Percentiles rank a stretch among this genome's conserved stretches.
Conservation (phyloP, 2,888 invertebrate species). For the Drosophila kokeensis region DNA sequence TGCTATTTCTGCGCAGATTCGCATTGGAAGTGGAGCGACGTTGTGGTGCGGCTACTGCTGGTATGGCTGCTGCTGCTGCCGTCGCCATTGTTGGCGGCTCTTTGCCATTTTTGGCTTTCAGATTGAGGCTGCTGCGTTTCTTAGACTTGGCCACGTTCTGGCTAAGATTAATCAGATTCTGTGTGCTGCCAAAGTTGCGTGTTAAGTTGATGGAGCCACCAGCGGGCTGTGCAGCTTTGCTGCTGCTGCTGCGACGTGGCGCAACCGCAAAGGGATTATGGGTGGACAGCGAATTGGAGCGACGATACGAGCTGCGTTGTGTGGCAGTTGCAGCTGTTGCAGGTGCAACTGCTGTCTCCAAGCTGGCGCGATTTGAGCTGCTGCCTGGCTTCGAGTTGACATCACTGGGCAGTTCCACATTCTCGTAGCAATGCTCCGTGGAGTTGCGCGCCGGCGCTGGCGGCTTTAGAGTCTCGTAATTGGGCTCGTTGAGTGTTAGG, state of each 20-base stretch:
- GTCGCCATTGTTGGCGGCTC: slow-evolving; percentile 64
- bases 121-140: slow-evolving; percentile 84
- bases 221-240: slow-evolving; percentile 67
- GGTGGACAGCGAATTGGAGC: slow-evolving; percentile 82
- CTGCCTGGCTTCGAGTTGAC: slow-evolving; percentile 49
- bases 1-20: slow-evolving; percentile 82
- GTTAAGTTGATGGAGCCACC: slow-evolving; percentile 79
- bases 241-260: slow-evolving; percentile 67
- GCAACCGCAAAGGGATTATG: slow-evolving; percentile 78
- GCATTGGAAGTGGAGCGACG: slow-evolving; percentile 83
- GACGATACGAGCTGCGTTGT: slow-evolving; percentile 73
- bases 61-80: neutral
- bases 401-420: slow-evolving; percentile 59
- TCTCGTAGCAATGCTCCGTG: slow-evolving; percentile 71
- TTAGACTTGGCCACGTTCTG: slow-evolving; percentile 84
- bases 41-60: slow-evolving; percentile 53
- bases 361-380: slow-evolving; percentile 76
- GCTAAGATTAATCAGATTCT: slow-evolving; percentile 84
- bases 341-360: slow-evolving; percentile 43
- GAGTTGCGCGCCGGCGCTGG: slow-evolving; percentile 63
- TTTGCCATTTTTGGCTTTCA: slow-evolving; percentile 82
- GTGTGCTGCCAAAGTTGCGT: slow-evolving; percentile 85
- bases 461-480: slow-evolving; percentile 84
- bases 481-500: slow-evolving; percentile 83
- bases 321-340: slow-evolving; percentile 24